Percentiles rank a stretch among this genome's conserved stretches.
These are phyloP conservation scores for Leptestheria dahalacensis DNA, from an alignment of 1,140 invertebrate genomes.

Conservation along the genomic window DNA sequence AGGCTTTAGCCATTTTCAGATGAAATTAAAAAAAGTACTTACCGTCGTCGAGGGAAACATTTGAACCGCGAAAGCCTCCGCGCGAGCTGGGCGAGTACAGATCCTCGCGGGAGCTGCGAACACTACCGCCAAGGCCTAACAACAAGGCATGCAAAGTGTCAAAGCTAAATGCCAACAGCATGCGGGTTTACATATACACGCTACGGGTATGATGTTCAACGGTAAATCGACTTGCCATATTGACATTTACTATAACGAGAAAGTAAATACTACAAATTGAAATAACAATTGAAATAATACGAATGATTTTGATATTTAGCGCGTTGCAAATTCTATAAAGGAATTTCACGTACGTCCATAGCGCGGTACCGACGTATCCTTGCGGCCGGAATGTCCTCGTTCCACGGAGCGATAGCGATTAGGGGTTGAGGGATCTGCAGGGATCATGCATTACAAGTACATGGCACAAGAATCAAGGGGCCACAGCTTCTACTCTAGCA, in stretches of 20 bases:
- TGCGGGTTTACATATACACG: too few species aligned
- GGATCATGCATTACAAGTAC: neutral
- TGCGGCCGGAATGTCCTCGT: conserved; percentile 14
- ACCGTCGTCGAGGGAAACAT: conserved; percentile 16
- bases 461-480: conserved; percentile 4
- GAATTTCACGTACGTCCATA: conserved; percentile 15
- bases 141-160: neutral
- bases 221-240: too few species aligned
- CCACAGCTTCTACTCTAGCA: neutral
- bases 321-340: too few species aligned
- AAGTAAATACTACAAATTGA: too few species aligned
- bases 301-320: too few species aligned
- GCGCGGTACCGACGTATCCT: conserved; percentile 18
- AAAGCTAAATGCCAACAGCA: too few species aligned
- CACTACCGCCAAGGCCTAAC: conserved; percentile 9
- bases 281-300: too few species aligned
- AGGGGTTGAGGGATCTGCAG: conserved; percentile 16
- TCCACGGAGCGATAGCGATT: conserved; percentile 17
- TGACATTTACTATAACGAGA: too few species aligned
- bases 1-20: neutral
- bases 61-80: conserved; percentile 15
- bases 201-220: too few species aligned
- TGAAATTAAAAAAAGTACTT: neutral
- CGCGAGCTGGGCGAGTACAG: conserved; percentile 11
- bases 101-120: conserved; percentile 11